Percentiles rank a stretch among this genome's conserved stretches.
These are phyloP conservation scores for Pelusios castaneus DNA, from an alignment of 2,113 vertebrate genomes.

Conservation along the genomic window DNA sequence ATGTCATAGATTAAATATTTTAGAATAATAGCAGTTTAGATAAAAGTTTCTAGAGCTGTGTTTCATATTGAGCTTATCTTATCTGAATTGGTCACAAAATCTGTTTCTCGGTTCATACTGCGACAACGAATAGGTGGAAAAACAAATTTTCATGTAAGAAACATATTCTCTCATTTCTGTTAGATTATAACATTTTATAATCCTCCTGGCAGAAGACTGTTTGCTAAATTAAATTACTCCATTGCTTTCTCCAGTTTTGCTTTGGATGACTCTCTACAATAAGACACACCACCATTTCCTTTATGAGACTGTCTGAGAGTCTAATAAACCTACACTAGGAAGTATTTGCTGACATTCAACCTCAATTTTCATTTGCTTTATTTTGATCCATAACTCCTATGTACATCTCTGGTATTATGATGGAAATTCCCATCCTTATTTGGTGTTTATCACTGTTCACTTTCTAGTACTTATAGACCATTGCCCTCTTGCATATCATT, in stretches of 20 bases:
- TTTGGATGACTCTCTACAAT: background rate
- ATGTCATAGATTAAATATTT: background rate
- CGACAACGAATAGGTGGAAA: background rate
- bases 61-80: conserved; percentile 6
- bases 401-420: background rate
- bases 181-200: background rate
- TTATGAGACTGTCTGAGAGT: background rate
- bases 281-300: fast-evolving
- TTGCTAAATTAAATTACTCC: background rate
- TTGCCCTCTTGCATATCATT: background rate
- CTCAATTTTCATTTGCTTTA: background rate
- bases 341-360: background rate
- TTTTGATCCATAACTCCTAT: background rate
- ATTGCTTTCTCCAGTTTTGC: background rate
- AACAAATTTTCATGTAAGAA: background rate
- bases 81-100: background rate
- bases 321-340: background rate
- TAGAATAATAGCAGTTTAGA: background rate
- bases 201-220: background rate
- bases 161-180: background rate
- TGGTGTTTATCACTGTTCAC: background rate
- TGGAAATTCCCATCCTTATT: background rate
- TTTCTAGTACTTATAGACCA: background rate
- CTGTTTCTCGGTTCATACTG: background rate
- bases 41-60: background rate